Evolutionary conservation across 1,140 invertebrate species (phyloP), one percentile per base, ranked within the genome.

Genomic region (Eueides isabella): DNA sequence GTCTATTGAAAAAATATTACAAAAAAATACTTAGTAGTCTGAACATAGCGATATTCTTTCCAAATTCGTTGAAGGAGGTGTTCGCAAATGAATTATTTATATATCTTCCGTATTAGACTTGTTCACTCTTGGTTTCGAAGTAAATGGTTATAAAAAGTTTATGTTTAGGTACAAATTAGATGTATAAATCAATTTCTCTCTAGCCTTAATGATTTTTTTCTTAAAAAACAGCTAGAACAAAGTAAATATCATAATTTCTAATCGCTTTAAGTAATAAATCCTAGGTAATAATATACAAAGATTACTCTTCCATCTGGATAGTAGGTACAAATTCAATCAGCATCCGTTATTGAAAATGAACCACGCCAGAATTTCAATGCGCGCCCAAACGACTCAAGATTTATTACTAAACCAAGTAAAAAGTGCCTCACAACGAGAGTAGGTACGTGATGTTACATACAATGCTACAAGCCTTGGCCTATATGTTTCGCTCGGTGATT

Each of bases 391-490:
- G 68, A 74, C 62, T 67, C 64, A 71, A 77, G 80, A 83, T 83
- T 82, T 80, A 85, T 80, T 80, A 72, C 79, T 80, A 76, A 78
- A 77, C 69, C 78, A 72, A 72, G 78, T 78, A 78, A 81, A 76
- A 80, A 80, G 74, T 62, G 66, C 75, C 71, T 77, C 77, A 70
- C 71, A 79, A 76, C 72, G 71, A 72, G 74, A 78, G 75, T 72
- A 73, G 44, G 66, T 79, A 85, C 80, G 82, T 83, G 84, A 84
- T 84, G 79, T 77, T 82, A 80, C 79, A 84, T 80, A 83, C 78
- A 79, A 75, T 77, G 74, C 75, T 82, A 69, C 28, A 80, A 75
- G 71, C 82, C 83, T 85, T 84, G 83, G 83, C 80, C 82, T 73
- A 72, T 67, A 79, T 84, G 82, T 82, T 79, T 82, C 82, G 83